Evolutionary conservation across 1,140 invertebrate species (phyloP).

Genomic region (Eurosta solidaginis): DNA sequence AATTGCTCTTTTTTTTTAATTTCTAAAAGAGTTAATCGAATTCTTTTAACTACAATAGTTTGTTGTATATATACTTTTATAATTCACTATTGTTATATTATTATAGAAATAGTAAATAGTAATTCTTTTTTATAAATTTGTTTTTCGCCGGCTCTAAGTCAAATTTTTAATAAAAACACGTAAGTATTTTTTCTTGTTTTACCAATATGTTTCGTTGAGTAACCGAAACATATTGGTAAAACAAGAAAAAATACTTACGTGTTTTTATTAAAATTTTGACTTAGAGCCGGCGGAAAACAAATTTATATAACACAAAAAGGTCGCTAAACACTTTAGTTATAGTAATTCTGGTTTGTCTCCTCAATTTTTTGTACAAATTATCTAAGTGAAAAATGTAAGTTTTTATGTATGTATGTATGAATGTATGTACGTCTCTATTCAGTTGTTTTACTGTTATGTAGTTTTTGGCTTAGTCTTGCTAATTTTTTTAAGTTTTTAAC

Average conservation of each 20-base stretch:
- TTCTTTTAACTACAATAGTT: constrained; percentile 1
- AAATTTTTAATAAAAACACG: too few relatives aligned
- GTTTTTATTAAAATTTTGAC: too few relatives aligned
- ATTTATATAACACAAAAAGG: too few relatives aligned
- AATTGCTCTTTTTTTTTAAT: neutral
- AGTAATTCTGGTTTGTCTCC: neutral
- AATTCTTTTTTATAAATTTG: neutral
- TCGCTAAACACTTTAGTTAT: neutral
- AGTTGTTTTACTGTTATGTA: neutral
- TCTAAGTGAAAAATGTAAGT: constrained; percentile 19
- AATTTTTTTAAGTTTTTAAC: neutral
- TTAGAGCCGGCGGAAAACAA: too few relatives aligned
- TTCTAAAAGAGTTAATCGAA: neutral
- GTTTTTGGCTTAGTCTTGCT: neutral
- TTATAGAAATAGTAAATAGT: neutral
- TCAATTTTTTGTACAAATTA: constrained; percentile 25
- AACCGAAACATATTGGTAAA: too few relatives aligned
- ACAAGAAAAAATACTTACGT: too few relatives aligned
- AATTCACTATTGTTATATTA: neutral
- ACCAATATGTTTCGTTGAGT: too few relatives aligned
- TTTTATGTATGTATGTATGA: constrained; percentile 13
- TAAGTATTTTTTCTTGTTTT: neutral
- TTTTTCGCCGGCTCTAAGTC: too few relatives aligned
- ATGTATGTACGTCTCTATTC: constrained; percentile 19
- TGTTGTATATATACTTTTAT: neutral